Base-by-base conservation (phyloP, 1,140 invertebrate species). In the Aphaenogaster ashmeadi region DNA sequence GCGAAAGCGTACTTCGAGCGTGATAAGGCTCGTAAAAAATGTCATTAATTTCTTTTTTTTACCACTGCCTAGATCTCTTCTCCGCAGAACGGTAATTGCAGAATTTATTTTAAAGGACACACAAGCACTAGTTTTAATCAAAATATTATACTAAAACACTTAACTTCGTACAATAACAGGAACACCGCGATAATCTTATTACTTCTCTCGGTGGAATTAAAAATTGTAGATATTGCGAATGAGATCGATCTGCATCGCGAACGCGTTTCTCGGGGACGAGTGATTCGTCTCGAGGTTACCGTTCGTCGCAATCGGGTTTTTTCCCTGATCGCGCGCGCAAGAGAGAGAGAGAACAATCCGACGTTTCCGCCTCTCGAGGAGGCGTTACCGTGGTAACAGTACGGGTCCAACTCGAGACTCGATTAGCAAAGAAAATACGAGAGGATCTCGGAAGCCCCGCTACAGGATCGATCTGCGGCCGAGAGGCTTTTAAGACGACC, bases 401-500 rank as follows among this genome's bases (percentile, higher is more conserved):
- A 90, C 91, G 91, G 84, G 85, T 87, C 74, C 75, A 87, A 87
- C 88, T 84, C 78, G 88, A 88, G 93, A 94, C 91, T 93, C 93
- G 93, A 94, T 95, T 95, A 94, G 93, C 91, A 94, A 94, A 84
- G 93, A 94, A 94, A 95, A 94, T 91, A 94, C 89, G 84, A 79
- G 89, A 90, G 88, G 87, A 93, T 93, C 93, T 92, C 88, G 75
- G 88, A 69, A 89, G 74, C 81, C 80, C 74, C 62, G 88, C 71
- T 90, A 91, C 87, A 74, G 90, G 90, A 94, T 94, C 94, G 93
- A 94, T 94, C 92, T 90, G 91, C 88, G 71, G 91, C 74, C 87
- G 85, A 91, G 90, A 92, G 91, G 93, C 93, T 94, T 94, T 94
- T 93, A 94, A 94, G 92, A 90, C 90, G 90, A 92, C 89, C 93